Percentiles rank a stretch among this genome's conserved stretches.
These are phyloP conservation scores for Tineola bisselliella DNA, from an alignment of 2,888 invertebrate genomes.

Conservation along the genomic window DNA sequence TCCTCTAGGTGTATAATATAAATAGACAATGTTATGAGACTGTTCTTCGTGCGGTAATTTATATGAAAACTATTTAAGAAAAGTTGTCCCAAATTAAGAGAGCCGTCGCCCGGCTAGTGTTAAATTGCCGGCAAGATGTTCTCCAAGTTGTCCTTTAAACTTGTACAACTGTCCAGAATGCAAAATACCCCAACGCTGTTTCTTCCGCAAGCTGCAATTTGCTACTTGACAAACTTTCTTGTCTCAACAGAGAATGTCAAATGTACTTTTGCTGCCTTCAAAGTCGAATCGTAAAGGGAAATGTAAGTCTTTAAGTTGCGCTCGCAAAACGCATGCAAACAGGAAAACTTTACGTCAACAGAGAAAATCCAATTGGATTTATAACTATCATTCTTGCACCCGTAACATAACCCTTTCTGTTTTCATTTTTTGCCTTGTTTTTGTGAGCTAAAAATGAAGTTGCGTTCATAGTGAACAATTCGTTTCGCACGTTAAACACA, in stretches of 20 bases:
- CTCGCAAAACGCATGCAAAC: not conserved
- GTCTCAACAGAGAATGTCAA: conserved; percentile 28
- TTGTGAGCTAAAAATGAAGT: not conserved
- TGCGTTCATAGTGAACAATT: not conserved
- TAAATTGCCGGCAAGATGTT: conserved; percentile 25
- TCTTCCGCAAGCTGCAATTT: conserved; percentile 26
- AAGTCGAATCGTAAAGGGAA: not conserved
- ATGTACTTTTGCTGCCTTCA: conserved; percentile 20
- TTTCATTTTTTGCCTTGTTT: not conserved
- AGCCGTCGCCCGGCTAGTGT: conserved; percentile 20
- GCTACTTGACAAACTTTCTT: conserved; percentile 37
- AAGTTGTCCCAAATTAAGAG: conserved; percentile 11
- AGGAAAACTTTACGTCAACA: not conserved
- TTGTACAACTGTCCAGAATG: conserved; percentile 18
- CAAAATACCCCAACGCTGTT: conserved; percentile 15
- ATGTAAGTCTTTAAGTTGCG: conserved; percentile 1
- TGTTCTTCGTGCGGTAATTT: not conserved
- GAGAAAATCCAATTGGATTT: not conserved
- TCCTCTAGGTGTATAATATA: not conserved
- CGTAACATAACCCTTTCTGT: too few species aligned
- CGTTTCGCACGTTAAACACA: not conserved
- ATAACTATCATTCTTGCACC: not conserved
- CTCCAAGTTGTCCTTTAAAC: conserved; percentile 12
- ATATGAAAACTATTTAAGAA: conserved; percentile 7
- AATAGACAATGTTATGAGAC: not conserved